phyloP scores from a whole-genome alignment of 2,113 vertebrate genomes.

The Calonectris borealis region DNA sequence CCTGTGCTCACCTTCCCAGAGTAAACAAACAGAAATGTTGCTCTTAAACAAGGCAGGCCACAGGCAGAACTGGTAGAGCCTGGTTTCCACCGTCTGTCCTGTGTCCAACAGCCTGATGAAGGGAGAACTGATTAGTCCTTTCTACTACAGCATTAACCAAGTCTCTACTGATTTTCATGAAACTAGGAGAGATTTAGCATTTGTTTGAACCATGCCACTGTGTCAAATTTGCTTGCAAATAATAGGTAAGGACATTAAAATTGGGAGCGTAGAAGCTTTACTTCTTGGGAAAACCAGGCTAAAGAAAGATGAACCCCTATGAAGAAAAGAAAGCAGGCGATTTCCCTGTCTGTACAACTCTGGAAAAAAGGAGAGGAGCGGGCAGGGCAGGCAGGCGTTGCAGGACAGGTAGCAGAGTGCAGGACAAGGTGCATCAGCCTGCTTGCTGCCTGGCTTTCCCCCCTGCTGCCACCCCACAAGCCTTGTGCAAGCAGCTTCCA shows the following conservation, averaged over 20 bases:
- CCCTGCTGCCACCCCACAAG: neutral
- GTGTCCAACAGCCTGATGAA: neutral
- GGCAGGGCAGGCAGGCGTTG: neutral
- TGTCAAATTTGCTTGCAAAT: neutral
- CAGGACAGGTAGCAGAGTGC: too few relatives aligned
- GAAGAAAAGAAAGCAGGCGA: neutral
- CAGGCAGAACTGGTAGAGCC: neutral
- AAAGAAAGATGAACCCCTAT: neutral
- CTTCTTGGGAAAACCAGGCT: neutral
- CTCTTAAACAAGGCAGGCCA: neutral
- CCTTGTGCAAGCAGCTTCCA: neutral
- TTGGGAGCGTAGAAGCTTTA: rapidly evolving
- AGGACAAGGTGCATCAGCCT: neutral
- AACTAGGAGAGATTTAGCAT: neutral
- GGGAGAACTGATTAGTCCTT: neutral
- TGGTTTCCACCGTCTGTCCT: neutral
- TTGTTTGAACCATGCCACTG: neutral
- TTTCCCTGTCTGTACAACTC: neutral
- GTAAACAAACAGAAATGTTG: neutral
- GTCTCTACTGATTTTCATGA: neutral
- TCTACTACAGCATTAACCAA: neutral
- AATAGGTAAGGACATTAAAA: neutral
- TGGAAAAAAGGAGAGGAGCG: neutral
- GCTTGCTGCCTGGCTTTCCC: neutral
- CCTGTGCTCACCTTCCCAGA: neutral